phyloP scores from a whole-genome alignment of 2,888 invertebrate species.

The Chaitophorus viminalis region DNA sequence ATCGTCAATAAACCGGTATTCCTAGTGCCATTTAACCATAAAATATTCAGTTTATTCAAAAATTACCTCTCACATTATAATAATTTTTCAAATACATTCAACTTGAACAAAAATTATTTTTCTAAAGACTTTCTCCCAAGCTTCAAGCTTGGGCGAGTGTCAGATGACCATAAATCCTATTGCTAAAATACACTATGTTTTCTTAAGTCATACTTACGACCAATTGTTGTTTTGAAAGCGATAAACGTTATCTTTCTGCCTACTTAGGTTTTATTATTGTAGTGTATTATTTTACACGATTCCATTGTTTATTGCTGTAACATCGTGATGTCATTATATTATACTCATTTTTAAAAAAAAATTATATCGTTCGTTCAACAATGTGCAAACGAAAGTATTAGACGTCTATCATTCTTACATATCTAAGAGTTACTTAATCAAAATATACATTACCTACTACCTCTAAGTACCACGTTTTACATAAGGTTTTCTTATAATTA shows the following conservation, averaged over 20 bases:
- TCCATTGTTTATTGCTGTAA: slow-evolving; percentile 49
- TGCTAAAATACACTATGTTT: slow-evolving; percentile 21
- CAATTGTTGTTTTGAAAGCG: slow-evolving; percentile 52
- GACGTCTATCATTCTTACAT: slow-evolving; percentile 7
- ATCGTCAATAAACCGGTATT: slow-evolving; percentile 53
- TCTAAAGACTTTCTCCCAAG: slow-evolving; percentile 43
- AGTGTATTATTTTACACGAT: slow-evolving; percentile 42
- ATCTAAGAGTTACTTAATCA: slow-evolving; percentile 42
- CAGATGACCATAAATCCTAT: slow-evolving; percentile 56
- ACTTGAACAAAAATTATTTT: not conserved
- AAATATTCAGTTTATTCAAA: slow-evolving; percentile 41
- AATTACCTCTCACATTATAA: slow-evolving; percentile 8
- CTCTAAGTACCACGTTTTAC: slow-evolving; percentile 25
- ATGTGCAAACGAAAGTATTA: slow-evolving; percentile 47
- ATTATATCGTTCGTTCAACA: slow-evolving; percentile 43
- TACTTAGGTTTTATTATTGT: slow-evolving; percentile 45
- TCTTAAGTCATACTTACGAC: slow-evolving; percentile 4
- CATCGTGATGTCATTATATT: slow-evolving; percentile 53
- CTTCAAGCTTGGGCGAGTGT: slow-evolving; percentile 44
- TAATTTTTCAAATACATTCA: slow-evolving; percentile 19
- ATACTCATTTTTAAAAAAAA: slow-evolving; percentile 5
- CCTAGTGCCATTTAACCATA: slow-evolving; percentile 22
- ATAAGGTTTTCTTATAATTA: slow-evolving; percentile 14
- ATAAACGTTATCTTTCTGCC: slow-evolving; percentile 60
- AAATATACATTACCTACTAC: too few species aligned